Evolutionary conservation across 2,888 invertebrate species (phyloP).

Genomic region (Leuctra nigra): DNA sequence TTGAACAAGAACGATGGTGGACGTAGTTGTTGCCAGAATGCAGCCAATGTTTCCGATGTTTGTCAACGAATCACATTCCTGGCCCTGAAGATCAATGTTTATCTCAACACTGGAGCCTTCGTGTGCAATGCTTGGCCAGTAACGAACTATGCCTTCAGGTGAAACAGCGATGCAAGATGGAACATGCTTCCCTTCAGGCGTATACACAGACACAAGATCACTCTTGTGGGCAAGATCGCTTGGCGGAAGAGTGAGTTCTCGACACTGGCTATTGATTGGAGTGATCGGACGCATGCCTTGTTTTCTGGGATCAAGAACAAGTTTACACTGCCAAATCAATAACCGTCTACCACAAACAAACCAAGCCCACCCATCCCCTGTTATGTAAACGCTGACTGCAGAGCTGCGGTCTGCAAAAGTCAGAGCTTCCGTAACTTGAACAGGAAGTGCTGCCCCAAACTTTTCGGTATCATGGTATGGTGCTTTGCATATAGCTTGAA

Average conservation of each 20-base stretch:
- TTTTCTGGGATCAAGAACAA: conserved; percentile 14
- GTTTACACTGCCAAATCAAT: conserved; percentile 70
- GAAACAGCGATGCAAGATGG: conserved; percentile 89
- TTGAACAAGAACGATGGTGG: conserved; percentile 70
- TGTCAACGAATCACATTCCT: conserved; percentile 73
- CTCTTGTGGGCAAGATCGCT: conserved; percentile 90
- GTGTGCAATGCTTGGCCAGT: conserved; percentile 86
- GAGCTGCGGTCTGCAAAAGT: conserved; percentile 65
- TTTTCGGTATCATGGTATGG: conserved; percentile 67
- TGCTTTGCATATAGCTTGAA: conserved; percentile 70
- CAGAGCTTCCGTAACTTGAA: conserved; percentile 81
- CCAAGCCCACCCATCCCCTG: conserved; percentile 72
- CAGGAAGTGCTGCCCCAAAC: conserved; percentile 76
- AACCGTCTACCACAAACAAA: conserved; percentile 78
- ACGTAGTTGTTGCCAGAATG: conserved; percentile 85
- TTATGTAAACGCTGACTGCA: conserved; percentile 56
- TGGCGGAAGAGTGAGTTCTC: conserved; percentile 82
- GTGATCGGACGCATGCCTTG: conserved; percentile 20
- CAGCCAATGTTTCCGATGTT: conserved; percentile 65
- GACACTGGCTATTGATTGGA: conserved; percentile 53
- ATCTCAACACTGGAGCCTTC: conserved; percentile 81
- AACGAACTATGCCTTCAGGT: conserved; percentile 87
- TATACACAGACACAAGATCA: conserved; percentile 69
- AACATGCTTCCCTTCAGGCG: conserved; percentile 52
- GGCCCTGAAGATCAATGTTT: conserved; percentile 78